Conservation (phyloP, 2,888 invertebrate species). For the Meliscaeva auricollis region DNA sequence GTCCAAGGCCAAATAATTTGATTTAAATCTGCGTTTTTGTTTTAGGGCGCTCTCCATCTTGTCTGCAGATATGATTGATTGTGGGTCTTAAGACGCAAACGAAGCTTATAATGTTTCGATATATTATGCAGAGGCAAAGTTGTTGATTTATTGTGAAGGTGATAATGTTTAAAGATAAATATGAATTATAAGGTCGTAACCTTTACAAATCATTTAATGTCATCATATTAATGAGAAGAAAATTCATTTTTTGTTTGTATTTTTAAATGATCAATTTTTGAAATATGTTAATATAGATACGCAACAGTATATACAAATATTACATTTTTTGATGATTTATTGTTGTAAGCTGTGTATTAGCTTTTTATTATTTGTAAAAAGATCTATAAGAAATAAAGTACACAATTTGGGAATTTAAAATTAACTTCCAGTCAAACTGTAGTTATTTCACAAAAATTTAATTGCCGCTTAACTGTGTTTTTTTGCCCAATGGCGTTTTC, state of each 20-base stretch:
- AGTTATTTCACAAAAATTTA: no score
- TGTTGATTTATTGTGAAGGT: constrained; percentile 6
- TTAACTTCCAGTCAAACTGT: no score
- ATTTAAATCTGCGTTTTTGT: background rate
- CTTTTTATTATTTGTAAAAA: no score
- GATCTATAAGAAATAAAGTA: no score
- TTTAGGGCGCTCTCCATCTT: constrained; percentile 15
- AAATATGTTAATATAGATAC: no score
- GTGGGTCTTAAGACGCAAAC: constrained; percentile 6
- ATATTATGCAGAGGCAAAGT: background rate
- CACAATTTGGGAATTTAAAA: no score
- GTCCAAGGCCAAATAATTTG: constrained; percentile 36
- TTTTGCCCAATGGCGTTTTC: no score
- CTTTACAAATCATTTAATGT: background rate
- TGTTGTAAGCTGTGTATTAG: no score
- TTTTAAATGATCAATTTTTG: background rate
- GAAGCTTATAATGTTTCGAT: background rate
- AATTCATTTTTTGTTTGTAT: background rate
- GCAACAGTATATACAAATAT: no score
- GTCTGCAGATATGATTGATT: constrained; percentile 14
- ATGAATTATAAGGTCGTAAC: background rate
- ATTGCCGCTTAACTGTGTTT: no score
- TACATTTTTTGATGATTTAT: no score
- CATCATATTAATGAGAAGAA: background rate
- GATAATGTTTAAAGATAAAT: background rate